Conservation (phyloP, 1,140 invertebrate genomes). For the Phocides pigmalion region DNA sequence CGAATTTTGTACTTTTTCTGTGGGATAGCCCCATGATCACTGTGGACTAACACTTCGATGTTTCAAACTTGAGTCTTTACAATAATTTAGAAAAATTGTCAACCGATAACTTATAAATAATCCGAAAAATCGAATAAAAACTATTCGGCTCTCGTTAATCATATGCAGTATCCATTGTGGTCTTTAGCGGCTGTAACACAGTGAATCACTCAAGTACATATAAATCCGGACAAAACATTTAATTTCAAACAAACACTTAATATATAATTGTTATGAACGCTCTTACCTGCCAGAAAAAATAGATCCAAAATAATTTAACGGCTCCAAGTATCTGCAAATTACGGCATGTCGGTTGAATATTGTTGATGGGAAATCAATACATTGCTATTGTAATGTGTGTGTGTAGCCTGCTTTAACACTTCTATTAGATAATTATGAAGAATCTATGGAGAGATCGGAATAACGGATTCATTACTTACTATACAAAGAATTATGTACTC, state of each 20-base stretch:
- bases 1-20: conserved; percentile 82
- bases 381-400: conserved; percentile 81
- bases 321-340: conserved; percentile 78
- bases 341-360: conserved; percentile 78
- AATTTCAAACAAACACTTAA: conserved; percentile 40
- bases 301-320: conserved; percentile 65
- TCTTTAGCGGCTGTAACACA: conserved; percentile 71
- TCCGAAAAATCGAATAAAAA: conserved; percentile 51
- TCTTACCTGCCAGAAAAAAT: conserved; percentile 63
- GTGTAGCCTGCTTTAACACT: conserved; percentile 75
- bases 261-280: conserved; percentile 37
- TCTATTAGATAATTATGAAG: conserved; percentile 71
- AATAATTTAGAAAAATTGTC: conserved; percentile 79
- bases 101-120: conserved; percentile 77
- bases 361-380: conserved; percentile 80
- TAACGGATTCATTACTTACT: conserved; percentile 81
- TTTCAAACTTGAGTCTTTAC: conserved; percentile 77
- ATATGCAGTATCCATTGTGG: conserved; percentile 79
- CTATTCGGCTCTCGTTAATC: conserved; percentile 58
- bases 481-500: conserved; percentile 74
- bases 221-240: conserved; percentile 71
- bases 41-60: conserved; percentile 82
- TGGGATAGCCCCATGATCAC: conserved; percentile 74
- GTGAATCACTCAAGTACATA: conserved; percentile 70
- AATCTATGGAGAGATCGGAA: conserved; percentile 79